A percentile compares a stretch with the other conserved stretches of the same genome.
phyloP scores from a whole-genome alignment of 1,140 invertebrate genomes.

The Lanistes nyassanus region DNA sequence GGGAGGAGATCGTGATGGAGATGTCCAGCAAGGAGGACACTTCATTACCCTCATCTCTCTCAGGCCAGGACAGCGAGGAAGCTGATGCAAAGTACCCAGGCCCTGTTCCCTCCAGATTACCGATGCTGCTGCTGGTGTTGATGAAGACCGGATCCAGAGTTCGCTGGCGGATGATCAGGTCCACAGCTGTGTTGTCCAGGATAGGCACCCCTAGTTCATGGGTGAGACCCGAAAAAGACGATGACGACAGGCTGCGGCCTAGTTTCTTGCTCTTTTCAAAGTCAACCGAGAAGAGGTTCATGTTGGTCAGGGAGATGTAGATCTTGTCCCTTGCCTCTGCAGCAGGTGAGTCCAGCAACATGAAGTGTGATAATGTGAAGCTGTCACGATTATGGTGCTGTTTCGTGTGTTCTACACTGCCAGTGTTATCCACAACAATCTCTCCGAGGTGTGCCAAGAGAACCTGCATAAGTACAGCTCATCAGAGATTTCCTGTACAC shows the following conservation, averaged over 20 bases:
- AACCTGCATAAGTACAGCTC: slow-evolving; percentile 67
- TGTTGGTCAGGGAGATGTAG: slow-evolving; percentile 72
- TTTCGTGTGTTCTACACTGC: slow-evolving; percentile 11
- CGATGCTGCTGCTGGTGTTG: slow-evolving; percentile 13
- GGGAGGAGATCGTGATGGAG: slow-evolving; percentile 82
- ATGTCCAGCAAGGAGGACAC: slow-evolving; percentile 70
- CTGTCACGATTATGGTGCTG: background rate
- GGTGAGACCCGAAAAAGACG: slow-evolving; percentile 32
- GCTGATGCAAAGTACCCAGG: background rate
- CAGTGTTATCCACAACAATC: slow-evolving; percentile 75
- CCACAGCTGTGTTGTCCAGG: slow-evolving; percentile 80
- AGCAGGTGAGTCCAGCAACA: slow-evolving; percentile 20
- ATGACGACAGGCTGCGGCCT: slow-evolving; percentile 13
- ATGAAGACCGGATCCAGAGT: slow-evolving; percentile 29
- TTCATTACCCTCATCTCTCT: too few species aligned
- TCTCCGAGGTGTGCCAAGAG: slow-evolving; percentile 93
- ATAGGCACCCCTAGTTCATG: slow-evolving; percentile 50
- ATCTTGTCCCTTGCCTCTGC: slow-evolving; percentile 26
- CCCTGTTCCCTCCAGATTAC: slow-evolving; percentile 5
- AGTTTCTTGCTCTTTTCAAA: slow-evolving; percentile 63
- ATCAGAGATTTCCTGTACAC: too few species aligned
- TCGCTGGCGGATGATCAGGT: slow-evolving; percentile 69
- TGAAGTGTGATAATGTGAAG: slow-evolving; percentile 17
- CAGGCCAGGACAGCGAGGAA: too few species aligned
- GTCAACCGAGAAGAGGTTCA: slow-evolving; percentile 87